Conservation (phyloP, 2,113 vertebrate species). For the Pyrgilauda ruficollis region DNA sequence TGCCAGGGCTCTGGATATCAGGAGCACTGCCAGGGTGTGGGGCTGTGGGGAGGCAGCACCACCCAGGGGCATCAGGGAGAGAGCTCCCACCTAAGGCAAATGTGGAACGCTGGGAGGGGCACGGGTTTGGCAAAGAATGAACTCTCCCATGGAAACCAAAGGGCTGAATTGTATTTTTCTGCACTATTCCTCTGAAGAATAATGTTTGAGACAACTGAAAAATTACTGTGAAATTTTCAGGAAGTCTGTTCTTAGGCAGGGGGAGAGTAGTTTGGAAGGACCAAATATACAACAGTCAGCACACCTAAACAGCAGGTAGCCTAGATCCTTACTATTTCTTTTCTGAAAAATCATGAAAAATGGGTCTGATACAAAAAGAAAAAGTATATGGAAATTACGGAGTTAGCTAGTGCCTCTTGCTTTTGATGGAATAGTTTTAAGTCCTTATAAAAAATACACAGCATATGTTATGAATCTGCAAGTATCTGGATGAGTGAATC, state of each 20-base stretch:
- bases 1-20: background rate
- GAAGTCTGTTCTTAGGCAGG: background rate
- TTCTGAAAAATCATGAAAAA: background rate
- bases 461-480: background rate
- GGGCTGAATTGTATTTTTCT: background rate
- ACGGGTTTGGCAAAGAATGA: background rate
- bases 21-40: background rate
- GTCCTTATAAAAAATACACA: background rate
- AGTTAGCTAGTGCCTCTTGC: background rate
- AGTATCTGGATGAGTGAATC: background rate
- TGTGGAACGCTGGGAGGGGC: fast-evolving
- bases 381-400: background rate
- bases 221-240: background rate
- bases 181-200: background rate
- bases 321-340: background rate
- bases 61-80: fast-evolving
- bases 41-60: fast-evolving
- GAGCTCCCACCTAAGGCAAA: background rate
- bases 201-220: background rate
- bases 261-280: background rate
- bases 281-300: background rate
- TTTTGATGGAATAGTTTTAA: background rate
- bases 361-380: background rate
- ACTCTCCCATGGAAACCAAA: background rate
- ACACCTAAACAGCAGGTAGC: background rate